Evolutionary conservation across 1,140 invertebrate species (phyloP).

Genomic region (Lordiphosa mommai): DNA sequence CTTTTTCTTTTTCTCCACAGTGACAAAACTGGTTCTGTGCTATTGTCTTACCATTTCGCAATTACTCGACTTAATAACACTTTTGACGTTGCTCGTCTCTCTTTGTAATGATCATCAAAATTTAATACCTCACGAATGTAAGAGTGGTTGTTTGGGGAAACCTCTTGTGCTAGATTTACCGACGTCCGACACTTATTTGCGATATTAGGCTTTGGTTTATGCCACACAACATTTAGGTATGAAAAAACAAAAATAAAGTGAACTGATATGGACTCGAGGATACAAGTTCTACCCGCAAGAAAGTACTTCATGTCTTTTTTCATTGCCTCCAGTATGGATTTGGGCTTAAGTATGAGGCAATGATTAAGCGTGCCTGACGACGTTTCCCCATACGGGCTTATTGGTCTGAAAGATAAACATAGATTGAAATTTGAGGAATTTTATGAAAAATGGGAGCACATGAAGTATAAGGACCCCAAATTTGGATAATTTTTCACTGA

Average conservation of each 20-base stretch:
- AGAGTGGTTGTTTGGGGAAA: constrained; percentile 36
- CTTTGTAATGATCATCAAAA: constrained; percentile 78
- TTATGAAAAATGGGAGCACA: not conserved
- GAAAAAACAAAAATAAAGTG: constrained; percentile 41
- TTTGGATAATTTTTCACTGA: not conserved
- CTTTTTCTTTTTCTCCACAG: constrained; percentile 58
- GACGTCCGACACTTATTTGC: constrained; percentile 45
- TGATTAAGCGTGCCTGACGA: constrained; percentile 94
- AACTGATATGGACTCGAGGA: constrained; percentile 33
- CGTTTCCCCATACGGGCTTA: constrained; percentile 98
- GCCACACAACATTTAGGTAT: constrained; percentile 64
- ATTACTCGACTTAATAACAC: constrained; percentile 78
- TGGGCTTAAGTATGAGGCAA: constrained; percentile 94
- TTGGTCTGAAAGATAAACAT: constrained; percentile 86
- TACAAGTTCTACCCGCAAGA: no score
- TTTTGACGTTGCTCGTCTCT: constrained; percentile 62
- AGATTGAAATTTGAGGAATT: constrained; percentile 19
- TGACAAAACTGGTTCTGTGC: constrained; percentile 68
- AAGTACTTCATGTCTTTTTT: constrained; percentile 96
- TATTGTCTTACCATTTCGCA: constrained; percentile 64
- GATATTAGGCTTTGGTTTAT: constrained; percentile 35
- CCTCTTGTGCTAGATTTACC: constrained; percentile 64
- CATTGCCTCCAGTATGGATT: constrained; percentile 93
- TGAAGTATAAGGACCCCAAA: not conserved
- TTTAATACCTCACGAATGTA: constrained; percentile 76